Base-by-base conservation (phyloP, 1,140 invertebrate genomes). In the Rhopalosiphum padi region DNA sequence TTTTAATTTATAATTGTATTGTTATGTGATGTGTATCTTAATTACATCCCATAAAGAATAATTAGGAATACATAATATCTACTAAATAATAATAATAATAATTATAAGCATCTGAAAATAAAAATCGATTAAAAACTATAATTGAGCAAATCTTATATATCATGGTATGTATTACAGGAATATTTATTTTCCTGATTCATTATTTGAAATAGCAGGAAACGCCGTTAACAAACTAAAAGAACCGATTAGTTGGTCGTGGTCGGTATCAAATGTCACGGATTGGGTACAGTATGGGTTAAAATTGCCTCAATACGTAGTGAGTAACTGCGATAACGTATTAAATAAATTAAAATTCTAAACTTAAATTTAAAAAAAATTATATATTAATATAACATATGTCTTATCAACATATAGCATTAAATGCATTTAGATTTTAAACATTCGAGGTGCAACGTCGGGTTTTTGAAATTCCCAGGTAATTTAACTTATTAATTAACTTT, bases 231-330 rank as follows among this genome's bases (percentile, higher is more conserved):
- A 53, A 43, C 30, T 93, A 51, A 35, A 37, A 55, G 82, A 93
- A 53, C 91, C 91, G 23, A 30, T 93, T 30, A 86, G 91, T 86
- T 93, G 91, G 91, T 86, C 82, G 6, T 93, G 91, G 91, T 53
- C 82, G 18, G 82, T 86, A 53, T 93, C 91, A 41, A n/a, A 93
- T 93, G 91, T 93, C 22, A 30, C 15, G 2, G 11, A 86, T 53
- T 93, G 91, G 91, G n/a, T 93, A 25, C n/a, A 43, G 2, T 53
- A 86, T 41, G 48, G 48, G 2, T 93, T 93, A 25, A 30, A 30
- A 55, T 55, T 93, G 82, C 91, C 91, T 18, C 91, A 93, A 55
- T 93, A 93, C n/a, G 82, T 25, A 22, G 91, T 93, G 6, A 86
- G 82, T 93, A 43, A 21, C 7, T 25, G 41, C 23, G 3, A 46